A percentile compares a stretch with the other conserved stretches of the same genome.
Evolutionary conservation across 2,113 vertebrate genomes (phyloP).

Genomic region (Epinephelus fuscoguttatus): DNA sequence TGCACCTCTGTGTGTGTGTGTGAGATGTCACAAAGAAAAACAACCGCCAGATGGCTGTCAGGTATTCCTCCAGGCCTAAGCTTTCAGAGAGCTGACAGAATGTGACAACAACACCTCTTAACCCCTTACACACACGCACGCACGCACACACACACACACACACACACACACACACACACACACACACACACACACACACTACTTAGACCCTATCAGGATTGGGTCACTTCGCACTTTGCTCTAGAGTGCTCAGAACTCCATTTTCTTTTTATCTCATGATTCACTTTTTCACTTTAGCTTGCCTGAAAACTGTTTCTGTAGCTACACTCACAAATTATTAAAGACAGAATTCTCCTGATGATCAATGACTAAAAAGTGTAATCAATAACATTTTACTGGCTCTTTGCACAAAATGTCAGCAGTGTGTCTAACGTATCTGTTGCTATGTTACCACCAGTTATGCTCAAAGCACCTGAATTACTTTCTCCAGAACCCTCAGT

Average conservation of each 20-base stretch:
- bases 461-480: no score
- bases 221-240: constrained; percentile 37
- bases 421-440: background rate
- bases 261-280: background rate
- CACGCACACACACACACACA: background rate
- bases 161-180: background rate
- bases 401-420: background rate
- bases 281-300: background rate
- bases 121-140: background rate
- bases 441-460: no score
- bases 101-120: constrained; percentile 41
- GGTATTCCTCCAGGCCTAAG: constrained; percentile 50
- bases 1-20: background rate
- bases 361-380: background rate
- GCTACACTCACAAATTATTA: background rate
- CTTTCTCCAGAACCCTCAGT: no score
- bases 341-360: background rate
- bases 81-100: constrained; percentile 55
- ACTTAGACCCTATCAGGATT: constrained; percentile 1
- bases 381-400: background rate
- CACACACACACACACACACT: background rate
- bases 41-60: constrained; percentile 63
- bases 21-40: constrained; percentile 38
- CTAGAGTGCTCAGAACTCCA: background rate
- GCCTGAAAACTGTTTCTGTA: background rate